Percentiles rank a stretch among this genome's conserved stretches.
Conservation (phyloP, 2,797 vertebrate genomes). For the Mareca penelope region DNA sequence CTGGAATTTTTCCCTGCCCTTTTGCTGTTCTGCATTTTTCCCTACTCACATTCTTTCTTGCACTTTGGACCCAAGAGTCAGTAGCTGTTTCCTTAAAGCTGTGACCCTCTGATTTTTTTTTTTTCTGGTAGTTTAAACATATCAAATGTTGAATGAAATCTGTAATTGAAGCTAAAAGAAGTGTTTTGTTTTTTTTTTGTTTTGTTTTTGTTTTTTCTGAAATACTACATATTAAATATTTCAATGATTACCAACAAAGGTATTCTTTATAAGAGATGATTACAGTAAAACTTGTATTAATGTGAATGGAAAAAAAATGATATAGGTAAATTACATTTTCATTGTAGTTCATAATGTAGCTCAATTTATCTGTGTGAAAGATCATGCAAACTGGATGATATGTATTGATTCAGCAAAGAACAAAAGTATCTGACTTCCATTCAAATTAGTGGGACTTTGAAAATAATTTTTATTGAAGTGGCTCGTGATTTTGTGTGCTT, state of each 20-base stretch:
- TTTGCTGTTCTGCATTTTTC: neutral
- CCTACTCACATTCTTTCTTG: neutral
- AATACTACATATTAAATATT: neutral
- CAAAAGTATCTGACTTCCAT: neutral
- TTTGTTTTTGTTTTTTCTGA: neutral
- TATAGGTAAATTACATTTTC: neutral
- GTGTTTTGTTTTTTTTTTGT: neutral
- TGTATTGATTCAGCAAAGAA: neutral
- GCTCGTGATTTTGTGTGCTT: neutral
- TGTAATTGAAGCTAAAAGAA: neutral
- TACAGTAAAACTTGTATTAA: neutral
- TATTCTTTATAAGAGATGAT: neutral
- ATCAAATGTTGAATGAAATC: neutral
- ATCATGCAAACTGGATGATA: neutral
- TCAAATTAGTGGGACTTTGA: neutral
- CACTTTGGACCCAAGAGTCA: neutral
- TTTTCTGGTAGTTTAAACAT: neutral
- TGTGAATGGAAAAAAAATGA: neutral
- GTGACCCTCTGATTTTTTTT: neutral
- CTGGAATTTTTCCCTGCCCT: neutral
- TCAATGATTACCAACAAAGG: neutral
- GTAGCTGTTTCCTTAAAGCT: conserved; percentile 1
- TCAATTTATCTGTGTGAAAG: neutral
- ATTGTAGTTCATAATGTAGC: neutral
- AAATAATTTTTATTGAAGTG: neutral